Conservation (phyloP, 2,888 invertebrate genomes). For the Ashinkailepas kermadecensis region DNA sequence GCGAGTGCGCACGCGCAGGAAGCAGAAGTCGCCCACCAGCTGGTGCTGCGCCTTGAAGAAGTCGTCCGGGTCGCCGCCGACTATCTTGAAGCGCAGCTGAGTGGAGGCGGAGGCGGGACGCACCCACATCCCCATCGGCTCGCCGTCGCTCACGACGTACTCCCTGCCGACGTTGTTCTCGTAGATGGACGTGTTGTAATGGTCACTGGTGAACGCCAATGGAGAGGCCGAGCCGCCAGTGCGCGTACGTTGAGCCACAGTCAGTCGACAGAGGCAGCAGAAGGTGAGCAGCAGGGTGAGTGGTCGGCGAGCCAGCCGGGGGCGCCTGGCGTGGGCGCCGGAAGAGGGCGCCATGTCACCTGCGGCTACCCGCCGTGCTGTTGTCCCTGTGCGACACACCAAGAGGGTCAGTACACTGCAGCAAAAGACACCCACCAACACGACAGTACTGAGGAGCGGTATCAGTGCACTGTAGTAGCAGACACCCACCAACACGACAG, state of each 20-base stretch:
- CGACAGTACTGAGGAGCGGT: too few relatives aligned
- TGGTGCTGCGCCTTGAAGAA: constrained; percentile 89
- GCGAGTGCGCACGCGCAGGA: constrained; percentile 78
- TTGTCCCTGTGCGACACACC: neutral
- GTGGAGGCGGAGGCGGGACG: constrained; percentile 39
- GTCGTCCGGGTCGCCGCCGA: constrained; percentile 76
- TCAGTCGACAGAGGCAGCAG: neutral
- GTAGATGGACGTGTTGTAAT: constrained; percentile 81
- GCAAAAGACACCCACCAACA: too few relatives aligned
- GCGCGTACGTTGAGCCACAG: neutral
- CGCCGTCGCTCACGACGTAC: constrained; percentile 60
- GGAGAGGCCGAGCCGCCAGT: neutral
- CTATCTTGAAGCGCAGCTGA: constrained; percentile 71
- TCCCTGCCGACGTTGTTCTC: constrained; percentile 89
- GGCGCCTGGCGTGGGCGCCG: constrained; percentile 1
- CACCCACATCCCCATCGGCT: constrained; percentile 67
- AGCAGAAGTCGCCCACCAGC: constrained; percentile 88
- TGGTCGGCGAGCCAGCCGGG: neutral
- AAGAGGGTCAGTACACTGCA: too few relatives aligned
- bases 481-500: too few relatives aligned
- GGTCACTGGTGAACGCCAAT: constrained; percentile 62
- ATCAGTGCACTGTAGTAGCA: too few relatives aligned
- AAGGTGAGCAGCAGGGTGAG: neutral
- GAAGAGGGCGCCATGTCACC: neutral
- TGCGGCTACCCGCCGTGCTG: neutral